These are phyloP conservation scores for Galeopsomyia nigrocyanea DNA, from an alignment of 2,888 invertebrate genomes.

Conservation along the genomic window DNA sequence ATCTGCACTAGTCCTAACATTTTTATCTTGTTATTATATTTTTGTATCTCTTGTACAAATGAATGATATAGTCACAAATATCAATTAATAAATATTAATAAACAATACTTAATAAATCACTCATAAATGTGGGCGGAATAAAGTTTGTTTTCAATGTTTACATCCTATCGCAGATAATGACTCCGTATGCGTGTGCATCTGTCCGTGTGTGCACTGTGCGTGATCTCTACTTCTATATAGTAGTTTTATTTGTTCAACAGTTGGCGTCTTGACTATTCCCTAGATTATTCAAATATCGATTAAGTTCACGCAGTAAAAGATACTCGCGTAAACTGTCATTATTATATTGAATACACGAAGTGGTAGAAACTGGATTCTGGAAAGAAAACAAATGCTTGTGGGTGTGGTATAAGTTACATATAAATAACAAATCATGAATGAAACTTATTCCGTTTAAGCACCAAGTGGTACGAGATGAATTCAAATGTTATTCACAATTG, in stretches of 20 bases:
- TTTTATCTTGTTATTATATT: no score
- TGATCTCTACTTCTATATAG: constrained; percentile 4
- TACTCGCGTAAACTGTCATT: constrained; percentile 5
- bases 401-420: constrained; percentile 23
- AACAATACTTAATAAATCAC: no score
- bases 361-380: constrained; percentile 14
- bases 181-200: no score
- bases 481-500: not conserved
- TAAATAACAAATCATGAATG: constrained; percentile 25
- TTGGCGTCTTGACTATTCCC: no score
- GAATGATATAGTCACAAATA: no score
- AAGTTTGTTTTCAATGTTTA: not conserved
- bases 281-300: constrained; percentile 2
- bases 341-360: constrained; percentile 23
- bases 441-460: not conserved
- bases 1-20: no score
- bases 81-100: no score
- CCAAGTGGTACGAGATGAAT: not conserved
- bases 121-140: no score
- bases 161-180: no score
- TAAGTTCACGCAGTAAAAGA: constrained; percentile 26
- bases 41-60: no score
- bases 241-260: not conserved
- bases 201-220: no score
- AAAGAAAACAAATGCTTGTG: constrained; percentile 27